Percentiles rank a stretch among this genome's conserved stretches.
Evolutionary conservation across 1,140 invertebrate genomes (phyloP).

Genomic region (Marisa cornuarietis): DNA sequence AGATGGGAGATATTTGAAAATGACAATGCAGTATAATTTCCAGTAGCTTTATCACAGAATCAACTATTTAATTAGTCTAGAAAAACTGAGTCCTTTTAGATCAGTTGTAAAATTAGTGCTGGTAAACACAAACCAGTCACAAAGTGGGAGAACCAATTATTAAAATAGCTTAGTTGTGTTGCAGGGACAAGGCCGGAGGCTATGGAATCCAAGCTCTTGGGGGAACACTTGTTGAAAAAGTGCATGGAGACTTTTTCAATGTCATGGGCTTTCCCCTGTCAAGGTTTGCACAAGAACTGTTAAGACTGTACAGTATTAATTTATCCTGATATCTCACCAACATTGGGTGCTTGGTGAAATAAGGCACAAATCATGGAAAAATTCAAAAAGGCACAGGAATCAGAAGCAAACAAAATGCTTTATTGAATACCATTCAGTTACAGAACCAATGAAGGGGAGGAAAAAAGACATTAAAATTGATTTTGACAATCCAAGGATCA

Average conservation of each 20-base stretch:
- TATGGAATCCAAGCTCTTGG: constrained; percentile 94
- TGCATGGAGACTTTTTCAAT: constrained; percentile 92
- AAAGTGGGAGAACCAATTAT: too few species aligned
- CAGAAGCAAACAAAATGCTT: constrained; percentile 54
- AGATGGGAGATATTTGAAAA: too few species aligned
- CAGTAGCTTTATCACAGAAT: too few species aligned
- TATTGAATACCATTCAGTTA: constrained; percentile 55
- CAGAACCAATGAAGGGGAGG: constrained; percentile 45
- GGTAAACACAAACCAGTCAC: too few species aligned
- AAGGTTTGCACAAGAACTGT: constrained; percentile 76
- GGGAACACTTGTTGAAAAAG: constrained; percentile 83
- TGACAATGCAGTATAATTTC: too few species aligned
- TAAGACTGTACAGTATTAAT: constrained; percentile 28
- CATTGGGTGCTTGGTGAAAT: background rate
- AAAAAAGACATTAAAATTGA: constrained; percentile 38
- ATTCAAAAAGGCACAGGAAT: constrained; percentile 2
- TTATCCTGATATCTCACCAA: background rate
- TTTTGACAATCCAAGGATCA: constrained; percentile 29
- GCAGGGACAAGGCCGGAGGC: constrained; percentile 91
- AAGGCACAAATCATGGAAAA: background rate
- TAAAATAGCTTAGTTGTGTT: constrained; percentile 42
- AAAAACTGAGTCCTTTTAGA: too few species aligned
- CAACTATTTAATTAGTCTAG: too few species aligned
- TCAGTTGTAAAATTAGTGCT: too few species aligned
- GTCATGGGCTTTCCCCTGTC: constrained; percentile 93